These are phyloP conservation scores for Papilio glaucus DNA, from an alignment of 1,140 invertebrate species.

Conservation along the genomic window DNA sequence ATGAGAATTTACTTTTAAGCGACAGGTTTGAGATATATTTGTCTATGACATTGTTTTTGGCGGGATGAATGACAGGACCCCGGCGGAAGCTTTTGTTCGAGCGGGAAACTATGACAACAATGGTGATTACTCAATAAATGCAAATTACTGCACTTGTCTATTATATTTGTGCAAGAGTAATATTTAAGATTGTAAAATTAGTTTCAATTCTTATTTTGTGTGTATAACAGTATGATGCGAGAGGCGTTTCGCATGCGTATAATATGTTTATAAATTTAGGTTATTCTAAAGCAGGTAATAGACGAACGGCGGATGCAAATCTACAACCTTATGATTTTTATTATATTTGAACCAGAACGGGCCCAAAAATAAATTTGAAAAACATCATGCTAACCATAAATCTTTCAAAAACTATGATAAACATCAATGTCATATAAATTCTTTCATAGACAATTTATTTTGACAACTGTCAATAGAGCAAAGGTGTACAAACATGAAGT, in stretches of 20 bases:
- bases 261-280: too few species aligned
- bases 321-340: too few species aligned
- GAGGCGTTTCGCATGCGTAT: too few species aligned
- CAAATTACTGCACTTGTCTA: slow-evolving; percentile 12
- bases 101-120: slow-evolving; percentile 19
- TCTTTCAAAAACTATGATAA: neutral
- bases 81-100: slow-evolving; percentile 5
- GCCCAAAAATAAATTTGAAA: too few species aligned
- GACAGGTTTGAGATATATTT: neutral
- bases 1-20: neutral
- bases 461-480: slow-evolving; percentile 35
- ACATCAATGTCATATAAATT: neutral
- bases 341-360: too few species aligned
- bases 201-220: too few species aligned
- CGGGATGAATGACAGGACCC: slow-evolving; percentile 8
- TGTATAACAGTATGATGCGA: too few species aligned
- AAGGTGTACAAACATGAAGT: slow-evolving; percentile 54
- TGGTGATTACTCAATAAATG: slow-evolving; percentile 13
- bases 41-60: slow-evolving; percentile 9
- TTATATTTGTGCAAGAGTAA: neutral
- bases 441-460: slow-evolving; percentile 26
- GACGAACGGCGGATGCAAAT: too few species aligned
- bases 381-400: too few species aligned
- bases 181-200: neutral
- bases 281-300: too few species aligned